Conservation (phyloP, 1,140 invertebrate species). For the Contarinia nasturtii region DNA sequence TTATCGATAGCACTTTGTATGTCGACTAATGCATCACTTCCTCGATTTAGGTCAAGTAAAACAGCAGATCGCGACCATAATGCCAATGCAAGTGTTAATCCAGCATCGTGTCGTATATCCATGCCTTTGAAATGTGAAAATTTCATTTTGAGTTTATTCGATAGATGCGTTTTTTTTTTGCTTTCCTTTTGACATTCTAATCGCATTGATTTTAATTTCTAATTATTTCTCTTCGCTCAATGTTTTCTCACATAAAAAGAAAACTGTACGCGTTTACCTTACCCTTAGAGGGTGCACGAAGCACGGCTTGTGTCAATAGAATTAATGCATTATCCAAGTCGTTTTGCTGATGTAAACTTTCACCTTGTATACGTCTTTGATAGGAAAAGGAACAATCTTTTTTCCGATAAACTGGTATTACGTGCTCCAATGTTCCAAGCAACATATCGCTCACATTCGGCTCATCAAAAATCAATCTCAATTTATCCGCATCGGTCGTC, state of each 20-base stretch:
- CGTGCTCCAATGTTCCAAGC: slow-evolving; percentile 24
- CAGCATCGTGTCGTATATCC: slow-evolving; percentile 31
- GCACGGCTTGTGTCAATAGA: slow-evolving; percentile 37
- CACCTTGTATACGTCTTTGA: slow-evolving; percentile 24
- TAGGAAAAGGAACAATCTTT: slow-evolving; percentile 26
- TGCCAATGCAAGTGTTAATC: slow-evolving; percentile 35
- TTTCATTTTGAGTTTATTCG: neutral
- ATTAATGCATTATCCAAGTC: slow-evolving; percentile 32
- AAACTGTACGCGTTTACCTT: slow-evolving; percentile 8
- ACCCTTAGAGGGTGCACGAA: slow-evolving; percentile 36
- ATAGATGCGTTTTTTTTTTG: neutral
- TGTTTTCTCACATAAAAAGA: neutral
- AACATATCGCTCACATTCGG: slow-evolving; percentile 26
- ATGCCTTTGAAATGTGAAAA: slow-evolving; percentile 17
- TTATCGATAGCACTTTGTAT: slow-evolving; percentile 37
- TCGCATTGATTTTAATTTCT: neutral
- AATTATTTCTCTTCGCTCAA: neutral
- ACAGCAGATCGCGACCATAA: slow-evolving; percentile 34
- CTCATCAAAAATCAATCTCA: slow-evolving; percentile 29
- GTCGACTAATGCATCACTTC: slow-evolving; percentile 34
- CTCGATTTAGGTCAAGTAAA: slow-evolving; percentile 29
- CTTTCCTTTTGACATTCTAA: neutral
- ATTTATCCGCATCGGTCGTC: slow-evolving; percentile 28
- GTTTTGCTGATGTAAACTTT: slow-evolving; percentile 23
- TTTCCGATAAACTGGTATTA: slow-evolving; percentile 25